Conservation (phyloP, 2,113 vertebrate species). For the Garra rufa region DNA sequence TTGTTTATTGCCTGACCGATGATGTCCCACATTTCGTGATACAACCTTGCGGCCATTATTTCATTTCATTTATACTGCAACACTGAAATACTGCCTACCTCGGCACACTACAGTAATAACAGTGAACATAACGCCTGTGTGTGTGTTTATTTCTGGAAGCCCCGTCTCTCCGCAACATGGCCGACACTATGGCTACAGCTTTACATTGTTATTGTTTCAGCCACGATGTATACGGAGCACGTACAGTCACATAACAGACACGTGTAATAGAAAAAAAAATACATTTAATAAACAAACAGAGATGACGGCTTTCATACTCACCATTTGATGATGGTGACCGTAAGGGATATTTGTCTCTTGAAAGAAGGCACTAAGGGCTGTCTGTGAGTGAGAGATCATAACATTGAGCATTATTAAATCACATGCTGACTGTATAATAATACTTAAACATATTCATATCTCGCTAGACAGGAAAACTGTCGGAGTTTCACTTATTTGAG, state of each 20-base stretch:
- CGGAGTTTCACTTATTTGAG: background rate
- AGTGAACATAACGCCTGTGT: slow-evolving; percentile 32
- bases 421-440: background rate
- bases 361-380: slow-evolving; percentile 98
- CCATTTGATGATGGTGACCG: slow-evolving; percentile 98
- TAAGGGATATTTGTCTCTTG: slow-evolving; percentile 98
- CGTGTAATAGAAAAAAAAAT: background rate
- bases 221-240: background rate
- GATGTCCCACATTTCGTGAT: background rate
- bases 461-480: background rate
- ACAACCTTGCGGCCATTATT: slow-evolving; percentile 12
- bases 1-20: background rate
- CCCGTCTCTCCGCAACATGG: slow-evolving; percentile 78
- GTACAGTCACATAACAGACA: background rate
- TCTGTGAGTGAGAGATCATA: slow-evolving; percentile 75
- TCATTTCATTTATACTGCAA: slow-evolving; percentile 19
- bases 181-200: slow-evolving; percentile 70
- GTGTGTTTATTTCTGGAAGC: slow-evolving; percentile 81
- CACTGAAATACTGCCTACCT: slow-evolving; percentile 25
- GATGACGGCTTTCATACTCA: slow-evolving; percentile 75
- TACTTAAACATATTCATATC: background rate
- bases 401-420: slow-evolving; percentile 32
- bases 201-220: slow-evolving; percentile 80
- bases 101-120: slow-evolving; percentile 34
- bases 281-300: background rate